Percentiles rank a stretch among this genome's conserved stretches.
phyloP scores from a whole-genome alignment of 2,113 vertebrate genomes.

The Tylochromis polylepis region DNA sequence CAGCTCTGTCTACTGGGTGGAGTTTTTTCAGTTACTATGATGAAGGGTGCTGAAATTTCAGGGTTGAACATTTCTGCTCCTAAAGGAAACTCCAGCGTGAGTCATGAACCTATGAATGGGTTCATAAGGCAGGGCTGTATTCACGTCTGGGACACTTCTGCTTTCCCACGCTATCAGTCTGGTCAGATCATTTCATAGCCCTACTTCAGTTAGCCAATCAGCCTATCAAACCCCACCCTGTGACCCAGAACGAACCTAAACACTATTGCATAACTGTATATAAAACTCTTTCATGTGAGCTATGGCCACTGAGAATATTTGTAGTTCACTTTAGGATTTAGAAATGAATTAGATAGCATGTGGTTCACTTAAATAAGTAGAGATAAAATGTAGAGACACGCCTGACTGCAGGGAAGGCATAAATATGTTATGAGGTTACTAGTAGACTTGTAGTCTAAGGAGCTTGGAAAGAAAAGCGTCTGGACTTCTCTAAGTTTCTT shows the following conservation, averaged over 20 bases:
- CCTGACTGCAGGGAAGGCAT: no score
- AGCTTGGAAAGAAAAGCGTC: no score
- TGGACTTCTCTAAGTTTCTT: no score
- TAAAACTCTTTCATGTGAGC: not conserved
- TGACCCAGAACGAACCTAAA: not conserved
- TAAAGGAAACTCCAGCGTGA: not conserved
- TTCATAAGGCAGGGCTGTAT: not conserved
- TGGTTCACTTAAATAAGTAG: no score
- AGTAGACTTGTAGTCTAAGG: no score
- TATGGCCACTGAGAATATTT: no score
- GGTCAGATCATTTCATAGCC: not conserved
- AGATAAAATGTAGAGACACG: no score
- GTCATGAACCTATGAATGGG: not conserved
- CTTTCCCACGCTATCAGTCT: not conserved
- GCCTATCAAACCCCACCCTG: not conserved
- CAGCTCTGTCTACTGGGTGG: not conserved
- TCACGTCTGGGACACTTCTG: not conserved
- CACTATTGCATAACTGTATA: not conserved
- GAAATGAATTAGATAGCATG: no score
- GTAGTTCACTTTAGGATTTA: no score
- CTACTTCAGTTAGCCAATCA: not conserved
- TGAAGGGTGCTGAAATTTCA: not conserved
- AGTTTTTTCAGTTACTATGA: not conserved
- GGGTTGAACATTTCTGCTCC: not conserved
- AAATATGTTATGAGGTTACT: no score